A percentile compares a stretch with the other conserved stretches of the same genome.
Conservation (phyloP, 2,888 invertebrate species). For the Lagria hirta region DNA sequence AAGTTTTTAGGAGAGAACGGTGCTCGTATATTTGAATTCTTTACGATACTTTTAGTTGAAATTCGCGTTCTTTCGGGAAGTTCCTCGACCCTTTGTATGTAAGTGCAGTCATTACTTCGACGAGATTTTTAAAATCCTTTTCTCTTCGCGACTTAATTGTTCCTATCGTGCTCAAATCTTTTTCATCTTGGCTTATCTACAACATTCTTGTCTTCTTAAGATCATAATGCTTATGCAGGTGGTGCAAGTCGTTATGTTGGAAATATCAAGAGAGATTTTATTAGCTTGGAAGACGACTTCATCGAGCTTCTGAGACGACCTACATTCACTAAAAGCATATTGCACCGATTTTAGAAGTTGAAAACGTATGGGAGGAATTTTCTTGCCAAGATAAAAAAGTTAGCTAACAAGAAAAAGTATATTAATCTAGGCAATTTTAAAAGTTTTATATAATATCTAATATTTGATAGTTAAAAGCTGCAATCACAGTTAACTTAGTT, state of each 20-base stretch:
- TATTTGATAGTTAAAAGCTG: too few relatives aligned
- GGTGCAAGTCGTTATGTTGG: slow-evolving; percentile 15
- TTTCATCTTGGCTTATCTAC: slow-evolving; percentile 7
- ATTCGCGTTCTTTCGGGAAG: slow-evolving; percentile 4
- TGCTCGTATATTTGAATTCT: slow-evolving; percentile 1
- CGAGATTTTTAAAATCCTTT: slow-evolving; percentile 5
- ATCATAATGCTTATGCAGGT: slow-evolving; percentile 21
- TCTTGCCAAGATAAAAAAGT: too few relatives aligned
- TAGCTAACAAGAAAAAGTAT: too few relatives aligned
- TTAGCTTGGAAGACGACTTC: slow-evolving; percentile 9
- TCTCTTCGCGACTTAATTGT: slow-evolving; percentile 9
- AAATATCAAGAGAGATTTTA: slow-evolving; percentile 10
- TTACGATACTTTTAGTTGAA: slow-evolving; percentile 4
- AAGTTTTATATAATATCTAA: too few relatives aligned
- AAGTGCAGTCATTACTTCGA: slow-evolving; percentile 3
- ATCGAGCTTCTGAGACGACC: slow-evolving; percentile 11
- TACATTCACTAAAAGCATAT: slow-evolving; percentile 12
- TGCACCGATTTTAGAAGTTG: slow-evolving; percentile 5
- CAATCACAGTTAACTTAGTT: too few relatives aligned
- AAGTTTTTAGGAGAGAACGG: slow-evolving; percentile 2
- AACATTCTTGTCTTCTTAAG: background rate
- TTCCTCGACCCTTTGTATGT: slow-evolving; percentile 2
- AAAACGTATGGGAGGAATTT: background rate
- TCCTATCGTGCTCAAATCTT: slow-evolving; percentile 11
- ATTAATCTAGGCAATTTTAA: too few relatives aligned